Evolutionary conservation across 2,797 vertebrate genomes (phyloP).

Genomic region (Hydrolagus colliei): DNA sequence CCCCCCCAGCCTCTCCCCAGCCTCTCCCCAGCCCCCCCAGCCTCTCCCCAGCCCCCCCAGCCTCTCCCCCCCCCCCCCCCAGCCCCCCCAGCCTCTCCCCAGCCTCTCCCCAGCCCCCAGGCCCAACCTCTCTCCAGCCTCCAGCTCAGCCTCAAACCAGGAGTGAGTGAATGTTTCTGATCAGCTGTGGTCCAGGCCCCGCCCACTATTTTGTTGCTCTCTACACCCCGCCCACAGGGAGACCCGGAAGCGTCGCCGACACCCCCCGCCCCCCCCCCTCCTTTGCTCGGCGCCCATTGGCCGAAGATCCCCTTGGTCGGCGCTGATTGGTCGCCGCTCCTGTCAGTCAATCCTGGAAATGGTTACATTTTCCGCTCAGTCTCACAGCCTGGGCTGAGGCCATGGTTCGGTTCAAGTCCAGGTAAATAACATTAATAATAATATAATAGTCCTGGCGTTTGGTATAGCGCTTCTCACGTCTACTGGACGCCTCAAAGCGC

Average conservation of each 20-base stretch:
- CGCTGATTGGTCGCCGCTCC: background rate
- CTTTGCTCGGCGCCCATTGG: background rate
- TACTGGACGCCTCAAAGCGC: too few relatives aligned
- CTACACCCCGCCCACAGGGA: background rate
- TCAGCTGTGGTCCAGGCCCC: background rate
- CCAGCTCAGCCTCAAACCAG: background rate
- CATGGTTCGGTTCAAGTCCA: constrained; percentile 19
- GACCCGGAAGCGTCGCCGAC: background rate
- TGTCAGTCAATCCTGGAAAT: background rate
- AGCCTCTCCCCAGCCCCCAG: background rate
- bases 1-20: too few relatives aligned
- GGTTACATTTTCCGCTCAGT: background rate
- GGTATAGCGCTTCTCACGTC: too few relatives aligned
- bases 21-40: too few relatives aligned
- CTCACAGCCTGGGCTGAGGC: background rate
- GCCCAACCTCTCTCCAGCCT: background rate
- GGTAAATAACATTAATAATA: background rate
- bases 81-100: background rate
- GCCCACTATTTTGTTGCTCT: background rate
- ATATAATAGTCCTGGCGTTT: too few relatives aligned
- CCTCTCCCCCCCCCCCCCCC: background rate
- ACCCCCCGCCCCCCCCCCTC: background rate
- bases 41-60: background rate
- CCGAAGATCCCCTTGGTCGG: accelerated
- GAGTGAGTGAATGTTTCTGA: background rate